phyloP scores from a whole-genome alignment of 2,888 invertebrate species.

The Rhagophthalmus giganteus region DNA sequence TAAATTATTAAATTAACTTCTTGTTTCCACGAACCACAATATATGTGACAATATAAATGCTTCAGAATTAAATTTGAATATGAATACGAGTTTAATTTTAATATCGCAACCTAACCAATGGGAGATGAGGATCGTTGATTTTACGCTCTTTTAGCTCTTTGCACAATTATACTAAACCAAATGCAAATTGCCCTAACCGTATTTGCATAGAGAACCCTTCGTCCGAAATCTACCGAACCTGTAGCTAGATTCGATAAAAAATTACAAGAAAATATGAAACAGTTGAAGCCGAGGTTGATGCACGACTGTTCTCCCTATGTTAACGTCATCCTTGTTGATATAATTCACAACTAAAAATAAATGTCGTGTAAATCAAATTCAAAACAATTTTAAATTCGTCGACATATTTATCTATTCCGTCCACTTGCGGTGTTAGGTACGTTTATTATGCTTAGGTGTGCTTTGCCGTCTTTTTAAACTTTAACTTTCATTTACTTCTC shows the following conservation, averaged over 20 bases:
- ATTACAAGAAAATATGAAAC: conserved; percentile 7
- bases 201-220: conserved; percentile 36
- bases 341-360: neutral
- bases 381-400: too few species aligned
- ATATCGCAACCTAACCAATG: conserved; percentile 37
- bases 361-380: neutral
- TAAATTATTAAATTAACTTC: conserved; percentile 22
- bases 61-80: conserved; percentile 38
- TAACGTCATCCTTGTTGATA: neutral
- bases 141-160: conserved; percentile 41
- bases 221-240: conserved; percentile 16
- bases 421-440: too few species aligned
- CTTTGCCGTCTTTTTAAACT: too few species aligned
- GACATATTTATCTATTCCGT: too few species aligned
- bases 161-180: conserved; percentile 41
- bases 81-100: conserved; percentile 41
- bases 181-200: conserved; percentile 36
- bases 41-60: conserved; percentile 33
- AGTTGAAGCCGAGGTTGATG: too few species aligned
- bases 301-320: neutral
- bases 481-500: too few species aligned
- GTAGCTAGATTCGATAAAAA: conserved; percentile 11
- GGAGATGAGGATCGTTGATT: conserved; percentile 39
- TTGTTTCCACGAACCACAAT: conserved; percentile 13
- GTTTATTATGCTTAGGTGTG: too few species aligned